Evolutionary conservation across 2,888 invertebrate genomes (phyloP).

Genomic region (Drosophila nr. perissopoda): DNA sequence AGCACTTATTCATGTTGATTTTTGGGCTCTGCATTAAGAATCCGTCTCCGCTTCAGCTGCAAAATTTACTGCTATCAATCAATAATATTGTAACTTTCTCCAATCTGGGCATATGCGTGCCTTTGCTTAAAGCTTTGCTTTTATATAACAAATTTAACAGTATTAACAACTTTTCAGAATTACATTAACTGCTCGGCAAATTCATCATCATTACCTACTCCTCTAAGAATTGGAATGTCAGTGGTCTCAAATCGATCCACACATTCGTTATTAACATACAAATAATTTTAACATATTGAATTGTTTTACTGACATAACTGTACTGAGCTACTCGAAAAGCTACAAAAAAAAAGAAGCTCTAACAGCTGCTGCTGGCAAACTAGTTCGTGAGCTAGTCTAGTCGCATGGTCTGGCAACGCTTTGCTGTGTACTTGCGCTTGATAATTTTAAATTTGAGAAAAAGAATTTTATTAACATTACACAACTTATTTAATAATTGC

Average conservation of each 20-base stretch:
- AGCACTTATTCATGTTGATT: conserved; percentile 53
- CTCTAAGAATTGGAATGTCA: conserved; percentile 27
- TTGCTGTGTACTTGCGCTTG: background rate
- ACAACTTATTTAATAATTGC: background rate
- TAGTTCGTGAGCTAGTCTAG: background rate
- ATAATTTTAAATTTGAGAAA: background rate
- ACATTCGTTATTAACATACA: conserved; percentile 16
- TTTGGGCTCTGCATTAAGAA: background rate
- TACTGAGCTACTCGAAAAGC: conserved; percentile 7
- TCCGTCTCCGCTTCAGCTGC: conserved; percentile 1
- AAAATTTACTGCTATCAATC: background rate
- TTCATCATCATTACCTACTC: conserved; percentile 59
- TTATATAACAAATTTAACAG: conserved; percentile 38
- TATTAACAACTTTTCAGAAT: conserved; percentile 16
- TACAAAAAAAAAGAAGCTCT: background rate
- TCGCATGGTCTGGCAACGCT: conserved; percentile 10
- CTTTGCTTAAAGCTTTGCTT: conserved; percentile 20
- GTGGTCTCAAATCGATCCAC: background rate
- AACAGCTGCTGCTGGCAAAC: conserved; percentile 24
- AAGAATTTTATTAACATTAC: background rate
- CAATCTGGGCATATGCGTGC: background rate
- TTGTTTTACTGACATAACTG: conserved; percentile 32
- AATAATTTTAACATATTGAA: conserved; percentile 18
- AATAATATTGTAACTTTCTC: conserved; percentile 33
- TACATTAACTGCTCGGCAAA: conserved; percentile 54